Conservation (phyloP, 2,797 vertebrate species). For the Lepilemur ruficaudatus region DNA sequence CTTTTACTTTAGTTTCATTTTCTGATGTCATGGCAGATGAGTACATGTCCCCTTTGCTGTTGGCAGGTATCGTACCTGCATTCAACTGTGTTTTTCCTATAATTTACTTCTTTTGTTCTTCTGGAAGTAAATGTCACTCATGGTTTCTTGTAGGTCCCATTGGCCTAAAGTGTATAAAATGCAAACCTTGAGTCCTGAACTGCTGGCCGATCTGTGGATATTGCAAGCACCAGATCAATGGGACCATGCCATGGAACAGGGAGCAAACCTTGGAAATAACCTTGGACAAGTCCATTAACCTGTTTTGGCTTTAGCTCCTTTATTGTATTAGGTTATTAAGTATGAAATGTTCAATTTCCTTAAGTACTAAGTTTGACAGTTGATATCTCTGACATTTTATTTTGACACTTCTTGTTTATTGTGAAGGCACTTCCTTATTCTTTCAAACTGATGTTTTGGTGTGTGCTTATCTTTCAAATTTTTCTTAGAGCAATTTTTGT, state of each 20-base stretch:
- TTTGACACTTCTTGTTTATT: too few relatives aligned
- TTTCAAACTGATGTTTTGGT: too few relatives aligned
- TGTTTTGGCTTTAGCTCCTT: constrained; percentile 38
- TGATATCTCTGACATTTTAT: too few relatives aligned
- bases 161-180: constrained; percentile 33
- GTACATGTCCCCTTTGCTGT: not conserved
- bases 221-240: not conserved
- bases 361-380: too few relatives aligned
- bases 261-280: not conserved
- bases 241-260: not conserved
- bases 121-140: constrained; percentile 51
- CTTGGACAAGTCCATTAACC: constrained; percentile 40
- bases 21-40: constrained; percentile 45
- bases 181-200: not conserved
- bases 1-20: constrained; percentile 60
- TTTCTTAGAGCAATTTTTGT: too few relatives aligned
- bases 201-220: not conserved
- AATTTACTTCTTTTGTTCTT: constrained; percentile 57
- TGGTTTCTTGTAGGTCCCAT: constrained; percentile 1
- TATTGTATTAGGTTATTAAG: not conserved
- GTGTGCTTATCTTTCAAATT: too few relatives aligned
- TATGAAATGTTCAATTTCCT: too few relatives aligned
- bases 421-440: too few relatives aligned
- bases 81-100: constrained; percentile 43
- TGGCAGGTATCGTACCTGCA: constrained; percentile 36